Base-by-base conservation (phyloP, 2,797 vertebrate species). In the Cynodonichthys magdalenae region DNA sequence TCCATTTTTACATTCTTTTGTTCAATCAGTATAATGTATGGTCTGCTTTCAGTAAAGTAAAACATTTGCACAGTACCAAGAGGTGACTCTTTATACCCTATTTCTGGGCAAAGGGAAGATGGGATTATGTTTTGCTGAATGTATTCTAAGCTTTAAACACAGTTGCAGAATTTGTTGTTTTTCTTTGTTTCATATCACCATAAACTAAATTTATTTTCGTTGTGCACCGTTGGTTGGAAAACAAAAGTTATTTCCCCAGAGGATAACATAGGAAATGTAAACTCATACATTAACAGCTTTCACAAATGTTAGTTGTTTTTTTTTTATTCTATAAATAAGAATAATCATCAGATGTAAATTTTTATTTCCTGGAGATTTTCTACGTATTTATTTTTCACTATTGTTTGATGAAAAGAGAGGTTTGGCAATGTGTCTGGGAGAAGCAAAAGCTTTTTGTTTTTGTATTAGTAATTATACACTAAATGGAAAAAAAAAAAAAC, bases 31-130 rank as follows among this genome's bases (percentile, higher is more conserved):
- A 44, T 41, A 52, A 24, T n/a, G 42, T 12, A 49, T 18, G 48
- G 24, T 15, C 42, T 49, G 52, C 53, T 66, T 15, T 36, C 61
- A 53, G 34, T 3, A 0, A 27, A 50, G 46, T 19, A 54, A 58
- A 53, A 57, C 18, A n/a, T 17, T 17, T 39, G 36, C 34, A 36
- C 39, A 1, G 4, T 11, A 11, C 19, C 34, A 34, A 52, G 2
- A 24, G 19, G 44, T 19, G 36, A 54, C 47, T 5, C 18, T 49
- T 47, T 24, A 10, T 50, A 3, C 39, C 15, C 10, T 50, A 5
- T 59, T 68, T 69, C 18, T 7, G n/a, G 5, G 15, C 46, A n/a
- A 24, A 11, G 12, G 18, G 17, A 42, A 29, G 4, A 34, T 55
- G 9, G 48, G 4, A 28, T 20, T 29, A 27, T 6, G 44, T 46